Conservation (phyloP, 1,140 invertebrate species). For the Helicoverpa zea region DNA sequence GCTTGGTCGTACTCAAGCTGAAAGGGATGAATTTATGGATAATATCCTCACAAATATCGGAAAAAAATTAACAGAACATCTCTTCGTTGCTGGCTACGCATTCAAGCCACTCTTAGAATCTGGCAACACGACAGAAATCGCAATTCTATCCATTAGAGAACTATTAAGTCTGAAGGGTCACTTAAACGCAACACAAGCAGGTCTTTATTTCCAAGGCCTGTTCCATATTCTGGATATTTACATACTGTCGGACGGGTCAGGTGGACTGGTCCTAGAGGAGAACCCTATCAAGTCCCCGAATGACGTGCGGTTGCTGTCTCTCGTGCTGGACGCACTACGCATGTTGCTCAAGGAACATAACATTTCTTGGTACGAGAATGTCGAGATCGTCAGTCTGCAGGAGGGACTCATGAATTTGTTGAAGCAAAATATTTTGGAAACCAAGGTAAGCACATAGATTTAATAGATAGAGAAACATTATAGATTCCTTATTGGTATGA, state of each 20-base stretch:
- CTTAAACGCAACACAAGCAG: conserved; percentile 52
- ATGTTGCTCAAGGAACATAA: conserved; percentile 59
- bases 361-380: conserved; percentile 62
- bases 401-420: conserved; percentile 56
- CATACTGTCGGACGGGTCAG: conserved; percentile 48
- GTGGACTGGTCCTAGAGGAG: conserved; percentile 43
- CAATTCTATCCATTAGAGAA: conserved; percentile 47
- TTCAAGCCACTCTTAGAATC: conserved; percentile 42
- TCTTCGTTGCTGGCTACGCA: conserved; percentile 42
- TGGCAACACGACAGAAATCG: conserved; percentile 39
- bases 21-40: conserved; percentile 24
- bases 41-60: conserved; percentile 43
- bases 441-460: conserved; percentile 51
- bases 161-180: conserved; percentile 50
- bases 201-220: conserved; percentile 53
- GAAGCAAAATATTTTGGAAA: conserved; percentile 53
- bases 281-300: conserved; percentile 46
- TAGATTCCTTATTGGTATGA: neutral
- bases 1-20: neutral
- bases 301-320: conserved; percentile 52
- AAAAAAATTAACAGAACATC: conserved; percentile 51
- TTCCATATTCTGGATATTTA: conserved; percentile 52
- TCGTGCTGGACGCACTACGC: conserved; percentile 48
- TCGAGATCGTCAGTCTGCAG: conserved; percentile 57
- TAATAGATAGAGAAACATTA: neutral